Percentiles rank a stretch among this genome's conserved stretches.
phyloP scores from a whole-genome alignment of 2,888 invertebrate genomes.

The Himalopsyche tibetana region DNA sequence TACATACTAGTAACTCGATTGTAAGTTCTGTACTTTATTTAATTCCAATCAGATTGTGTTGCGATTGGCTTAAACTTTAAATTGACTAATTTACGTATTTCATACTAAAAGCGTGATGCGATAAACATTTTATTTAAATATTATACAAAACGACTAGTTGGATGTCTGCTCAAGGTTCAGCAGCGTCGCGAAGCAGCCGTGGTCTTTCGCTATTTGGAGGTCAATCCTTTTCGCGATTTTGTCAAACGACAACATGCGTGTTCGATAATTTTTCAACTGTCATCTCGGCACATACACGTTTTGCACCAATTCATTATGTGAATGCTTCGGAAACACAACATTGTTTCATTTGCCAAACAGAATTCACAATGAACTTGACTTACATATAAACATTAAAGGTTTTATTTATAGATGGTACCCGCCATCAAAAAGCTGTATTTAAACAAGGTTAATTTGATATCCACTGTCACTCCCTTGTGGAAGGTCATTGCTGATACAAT shows the following conservation, averaged over 20 bases:
- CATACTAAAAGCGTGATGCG: neutral
- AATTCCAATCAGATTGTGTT: neutral
- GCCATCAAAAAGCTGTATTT: neutral
- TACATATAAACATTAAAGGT: neutral
- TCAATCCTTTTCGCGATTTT: conserved; percentile 1
- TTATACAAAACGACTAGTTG: neutral
- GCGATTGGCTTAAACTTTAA: conserved; percentile 1
- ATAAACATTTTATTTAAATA: conserved; percentile 6
- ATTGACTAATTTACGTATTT: neutral
- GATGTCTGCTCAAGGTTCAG: neutral
- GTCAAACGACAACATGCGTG: neutral
- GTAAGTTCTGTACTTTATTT: neutral
- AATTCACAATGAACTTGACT: conserved; percentile 22
- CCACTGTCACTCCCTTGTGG: no score
- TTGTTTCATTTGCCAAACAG: neutral
- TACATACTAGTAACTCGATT: neutral
- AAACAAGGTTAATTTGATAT: neutral
- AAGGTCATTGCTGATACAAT: no score
- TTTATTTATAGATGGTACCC: conserved; percentile 1
- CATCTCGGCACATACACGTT: neutral
- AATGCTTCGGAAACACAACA: neutral
- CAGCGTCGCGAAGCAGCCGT: neutral
- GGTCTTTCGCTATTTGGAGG: neutral
- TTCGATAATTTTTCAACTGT: conserved; percentile 4
- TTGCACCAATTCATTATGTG: neutral